These are phyloP conservation scores for Botia kubotai DNA, from an alignment of 2,797 vertebrate genomes.

Conservation along the genomic window DNA sequence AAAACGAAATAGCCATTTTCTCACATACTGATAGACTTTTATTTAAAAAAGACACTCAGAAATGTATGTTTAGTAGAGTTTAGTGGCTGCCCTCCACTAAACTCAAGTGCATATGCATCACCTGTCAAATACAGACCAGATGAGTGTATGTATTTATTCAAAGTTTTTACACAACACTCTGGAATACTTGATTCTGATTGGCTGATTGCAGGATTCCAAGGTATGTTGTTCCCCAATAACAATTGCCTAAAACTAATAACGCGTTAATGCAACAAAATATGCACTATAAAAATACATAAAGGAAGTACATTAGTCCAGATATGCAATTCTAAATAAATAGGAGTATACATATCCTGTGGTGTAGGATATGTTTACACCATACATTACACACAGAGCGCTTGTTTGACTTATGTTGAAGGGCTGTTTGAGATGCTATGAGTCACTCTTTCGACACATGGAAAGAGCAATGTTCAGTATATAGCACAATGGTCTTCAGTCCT, in stretches of 20 bases:
- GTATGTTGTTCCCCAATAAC: too few relatives aligned
- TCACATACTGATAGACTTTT: constrained; percentile 27
- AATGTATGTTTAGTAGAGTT: constrained; percentile 22
- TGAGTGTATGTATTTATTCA: background rate
- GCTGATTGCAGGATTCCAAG: too few relatives aligned
- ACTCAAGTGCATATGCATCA: constrained; percentile 27
- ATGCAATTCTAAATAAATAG: background rate
- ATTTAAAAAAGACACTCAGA: constrained; percentile 50
- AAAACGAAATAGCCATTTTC: background rate
- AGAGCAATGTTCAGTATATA: constrained; percentile 50
- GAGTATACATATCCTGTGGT: too few relatives aligned
- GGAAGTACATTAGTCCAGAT: background rate
- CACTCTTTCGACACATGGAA: constrained; percentile 32
- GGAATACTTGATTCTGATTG: too few relatives aligned
- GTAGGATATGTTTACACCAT: background rate
- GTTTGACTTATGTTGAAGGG: constrained; percentile 30
- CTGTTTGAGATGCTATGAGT: constrained; percentile 28
- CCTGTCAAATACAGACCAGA: constrained; percentile 20
- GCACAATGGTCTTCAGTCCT: constrained; percentile 44
- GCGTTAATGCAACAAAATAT: too few relatives aligned
- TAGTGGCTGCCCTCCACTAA: constrained; percentile 16
- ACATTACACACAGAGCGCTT: constrained; percentile 18
- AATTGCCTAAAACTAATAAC: too few relatives aligned
- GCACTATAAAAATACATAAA: too few relatives aligned
- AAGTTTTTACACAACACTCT: too few relatives aligned